These are phyloP conservation scores for Catocala fraxini DNA, from an alignment of 2,888 invertebrate species.

Conservation along the genomic window DNA sequence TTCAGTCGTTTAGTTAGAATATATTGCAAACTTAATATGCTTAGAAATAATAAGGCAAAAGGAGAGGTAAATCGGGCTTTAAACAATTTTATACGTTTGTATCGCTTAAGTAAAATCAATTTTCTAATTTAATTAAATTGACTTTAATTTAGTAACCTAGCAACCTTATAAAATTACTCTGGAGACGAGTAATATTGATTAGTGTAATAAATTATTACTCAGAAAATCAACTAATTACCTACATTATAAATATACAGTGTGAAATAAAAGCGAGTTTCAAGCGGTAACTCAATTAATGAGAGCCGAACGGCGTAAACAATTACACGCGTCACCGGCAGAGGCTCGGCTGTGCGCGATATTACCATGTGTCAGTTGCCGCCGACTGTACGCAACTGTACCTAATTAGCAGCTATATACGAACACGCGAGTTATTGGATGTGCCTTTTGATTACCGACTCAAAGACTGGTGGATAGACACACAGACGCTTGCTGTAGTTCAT, in stretches of 20 bases:
- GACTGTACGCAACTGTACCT: constrained; percentile 43
- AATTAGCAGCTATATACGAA: constrained; percentile 43
- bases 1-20: too few species aligned
- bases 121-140: too few species aligned
- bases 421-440: constrained; percentile 48
- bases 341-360: constrained; percentile 20
- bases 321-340: constrained; percentile 25
- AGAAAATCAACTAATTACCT: constrained; percentile 21
- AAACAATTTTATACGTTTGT: too few species aligned
- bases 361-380: constrained; percentile 42
- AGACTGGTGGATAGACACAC: constrained; percentile 26
- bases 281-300: constrained; percentile 50
- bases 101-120: too few species aligned
- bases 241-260: constrained; percentile 21
- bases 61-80: too few species aligned
- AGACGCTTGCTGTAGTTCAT: constrained; percentile 35
- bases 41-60: too few species aligned
- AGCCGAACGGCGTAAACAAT: constrained; percentile 50
- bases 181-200: constrained; percentile 10
- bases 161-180: too few species aligned
- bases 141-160: too few species aligned
- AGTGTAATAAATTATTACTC: constrained; percentile 26
- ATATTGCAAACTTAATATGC: too few species aligned
- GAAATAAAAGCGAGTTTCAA: constrained; percentile 40
- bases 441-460: constrained; percentile 50